Conservation (phyloP, 2,113 vertebrate species). For the Delphinus delphis region DNA sequence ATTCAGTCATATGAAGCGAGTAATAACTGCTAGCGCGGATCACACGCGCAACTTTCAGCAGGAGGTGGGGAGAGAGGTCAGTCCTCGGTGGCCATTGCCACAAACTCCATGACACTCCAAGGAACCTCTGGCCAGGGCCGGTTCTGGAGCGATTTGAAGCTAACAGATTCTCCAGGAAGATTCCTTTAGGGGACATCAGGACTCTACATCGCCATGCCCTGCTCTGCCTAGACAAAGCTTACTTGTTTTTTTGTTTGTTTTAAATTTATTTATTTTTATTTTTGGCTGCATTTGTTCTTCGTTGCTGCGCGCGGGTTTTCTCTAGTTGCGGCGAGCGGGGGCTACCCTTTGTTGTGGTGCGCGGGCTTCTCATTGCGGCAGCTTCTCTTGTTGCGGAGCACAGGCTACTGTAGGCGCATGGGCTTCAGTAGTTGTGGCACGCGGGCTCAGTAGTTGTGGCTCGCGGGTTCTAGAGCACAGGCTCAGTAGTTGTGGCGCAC, state of each 20-base stretch:
- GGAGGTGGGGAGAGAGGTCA: neutral
- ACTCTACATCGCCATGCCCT: too few relatives aligned
- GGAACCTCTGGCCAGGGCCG: neutral
- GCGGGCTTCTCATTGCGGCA: fast-evolving
- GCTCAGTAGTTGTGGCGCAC: too few relatives aligned
- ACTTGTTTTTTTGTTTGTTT: neutral
- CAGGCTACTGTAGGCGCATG: too few relatives aligned
- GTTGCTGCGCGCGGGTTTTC: too few relatives aligned
- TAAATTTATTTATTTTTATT: too few relatives aligned
- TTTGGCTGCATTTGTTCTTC: too few relatives aligned
- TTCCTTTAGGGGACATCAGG: neutral
- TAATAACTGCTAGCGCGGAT: fast-evolving
- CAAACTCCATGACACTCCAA: neutral
- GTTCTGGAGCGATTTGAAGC: fast-evolving
- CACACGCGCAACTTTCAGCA: fast-evolving
- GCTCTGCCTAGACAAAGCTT: neutral
- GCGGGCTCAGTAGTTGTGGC: too few relatives aligned
- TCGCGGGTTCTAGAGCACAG: too few relatives aligned
- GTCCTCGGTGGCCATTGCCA: neutral
- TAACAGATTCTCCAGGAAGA: neutral
- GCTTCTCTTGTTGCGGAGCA: too few relatives aligned
- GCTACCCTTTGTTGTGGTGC: too few relatives aligned
- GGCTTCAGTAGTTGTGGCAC: too few relatives aligned
- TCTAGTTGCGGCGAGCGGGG: too few relatives aligned
- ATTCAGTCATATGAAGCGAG: neutral